Base-by-base conservation (phyloP, 1,140 invertebrate genomes). In the Pseudobourletiella spinata region DNA sequence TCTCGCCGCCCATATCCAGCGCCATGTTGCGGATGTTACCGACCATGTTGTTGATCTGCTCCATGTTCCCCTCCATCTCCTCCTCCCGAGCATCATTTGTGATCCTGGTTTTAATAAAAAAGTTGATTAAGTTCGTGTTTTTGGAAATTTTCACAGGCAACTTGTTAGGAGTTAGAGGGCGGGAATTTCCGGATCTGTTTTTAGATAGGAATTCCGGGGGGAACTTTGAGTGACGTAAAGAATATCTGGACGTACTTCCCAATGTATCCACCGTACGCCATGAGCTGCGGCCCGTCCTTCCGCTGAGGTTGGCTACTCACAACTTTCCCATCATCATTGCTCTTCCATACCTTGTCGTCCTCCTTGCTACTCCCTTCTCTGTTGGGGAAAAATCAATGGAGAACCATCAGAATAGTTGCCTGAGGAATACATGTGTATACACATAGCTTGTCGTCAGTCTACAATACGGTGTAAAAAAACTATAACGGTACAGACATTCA, bases 1-100 rank as follows among this genome's bases (percentile, higher is more conserved):
- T 81, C 71, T 83, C 83, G 51, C 75, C 82, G 39, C 80, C 79
- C 82, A 84, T 84, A 72, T 84, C 83, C 56, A 84, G 77, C 15
- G 83, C 84, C 83, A 85, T 85, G 74, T 85, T 85, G 42, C 81
- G 75, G 54, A 85, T 74, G 73, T 85, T 86, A 24, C 82, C 81
- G 48, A 85, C 77, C 81, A 85, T 85, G 2, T 78, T 81, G 57
- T 77, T 79, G 16, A 85, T 83, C 72, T 83, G 79, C 42, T 69
- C 69, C 70, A 75, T 72, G 55, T 76, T 76, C 1, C 72, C 70
- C 52, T 75, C 75, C 75, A 76, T 76, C 61, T 76, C 75, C 32
- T 75, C 74, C 61, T 76, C 75, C 57, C 74, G 68, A 2, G 74
- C 74, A 57, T 76, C 75, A 30, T 76, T 75, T 25, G 71, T 74